phyloP scores from a whole-genome alignment of 1,140 invertebrate species.

The Penaeus indicus region DNA sequence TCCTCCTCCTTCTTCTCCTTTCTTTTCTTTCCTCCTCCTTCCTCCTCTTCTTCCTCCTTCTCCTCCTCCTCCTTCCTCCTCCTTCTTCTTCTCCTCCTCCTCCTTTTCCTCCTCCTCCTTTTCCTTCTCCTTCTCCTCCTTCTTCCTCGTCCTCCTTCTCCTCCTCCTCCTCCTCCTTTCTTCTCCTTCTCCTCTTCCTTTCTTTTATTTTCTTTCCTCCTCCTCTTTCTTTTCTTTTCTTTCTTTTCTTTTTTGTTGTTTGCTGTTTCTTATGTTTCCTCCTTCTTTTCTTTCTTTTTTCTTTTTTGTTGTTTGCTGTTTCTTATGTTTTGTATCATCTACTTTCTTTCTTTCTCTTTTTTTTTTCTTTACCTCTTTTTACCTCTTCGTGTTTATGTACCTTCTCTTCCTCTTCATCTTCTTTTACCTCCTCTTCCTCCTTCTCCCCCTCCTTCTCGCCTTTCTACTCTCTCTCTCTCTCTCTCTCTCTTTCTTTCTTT shows the following conservation, averaged over 20 bases:
- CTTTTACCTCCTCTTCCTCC: not conserved
- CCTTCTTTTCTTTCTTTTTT: not conserved
- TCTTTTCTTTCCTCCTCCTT: not conserved
- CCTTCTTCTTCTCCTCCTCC: not conserved
- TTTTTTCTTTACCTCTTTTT: not conserved
- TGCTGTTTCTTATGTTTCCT: not conserved
- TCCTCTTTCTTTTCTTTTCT: no score
- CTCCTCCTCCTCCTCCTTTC: no score
- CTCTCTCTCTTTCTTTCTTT: not conserved
- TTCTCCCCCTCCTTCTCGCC: not conserved
- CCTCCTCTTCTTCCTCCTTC: not conserved
- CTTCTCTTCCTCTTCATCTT: not conserved
- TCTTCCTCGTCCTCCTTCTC: not conserved
- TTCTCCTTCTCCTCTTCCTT: no score
- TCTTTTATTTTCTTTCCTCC: no score
- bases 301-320: not conserved
- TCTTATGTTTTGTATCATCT: not conserved
- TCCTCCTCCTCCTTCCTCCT: not conserved
- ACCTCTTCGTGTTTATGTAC: not conserved
- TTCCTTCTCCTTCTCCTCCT: not conserved
- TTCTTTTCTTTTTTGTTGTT: no score
- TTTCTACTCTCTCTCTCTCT: not conserved
- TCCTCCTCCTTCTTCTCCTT: not conserved
- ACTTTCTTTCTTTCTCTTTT: not conserved
- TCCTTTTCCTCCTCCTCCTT: not conserved